These are phyloP conservation scores for Axis porcinus DNA, from an alignment of 2,113 vertebrate species.

Conservation along the genomic window DNA sequence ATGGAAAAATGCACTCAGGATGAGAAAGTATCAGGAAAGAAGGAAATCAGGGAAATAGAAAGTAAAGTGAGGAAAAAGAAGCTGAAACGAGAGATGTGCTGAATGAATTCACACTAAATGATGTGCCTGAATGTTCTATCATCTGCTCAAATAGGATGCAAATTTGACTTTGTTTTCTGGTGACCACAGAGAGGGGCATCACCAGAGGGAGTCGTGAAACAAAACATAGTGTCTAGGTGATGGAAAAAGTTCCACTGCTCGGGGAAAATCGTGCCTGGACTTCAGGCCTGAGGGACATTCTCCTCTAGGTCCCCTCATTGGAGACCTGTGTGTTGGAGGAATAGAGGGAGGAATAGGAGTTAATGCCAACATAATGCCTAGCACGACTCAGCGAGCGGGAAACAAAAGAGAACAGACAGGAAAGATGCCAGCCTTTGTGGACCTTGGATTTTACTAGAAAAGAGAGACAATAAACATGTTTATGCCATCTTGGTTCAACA, in stretches of 20 bases:
- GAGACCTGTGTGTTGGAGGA: neutral
- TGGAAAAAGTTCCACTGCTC: neutral
- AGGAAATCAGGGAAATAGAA: neutral
- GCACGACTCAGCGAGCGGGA: neutral
- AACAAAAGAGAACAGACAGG: neutral
- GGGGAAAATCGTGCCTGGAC: neutral
- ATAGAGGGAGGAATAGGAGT: neutral
- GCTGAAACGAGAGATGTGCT: neutral
- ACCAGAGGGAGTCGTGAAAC: neutral
- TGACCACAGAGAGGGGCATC: neutral
- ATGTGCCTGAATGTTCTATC: neutral
- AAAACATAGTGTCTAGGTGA: neutral
- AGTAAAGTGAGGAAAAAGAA: neutral
- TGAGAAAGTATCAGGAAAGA: neutral
- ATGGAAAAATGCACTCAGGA: neutral
- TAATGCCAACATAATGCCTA: neutral
- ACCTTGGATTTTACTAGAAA: neutral
- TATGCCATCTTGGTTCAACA: neutral
- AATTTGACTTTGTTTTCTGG: neutral
- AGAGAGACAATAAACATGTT: neutral
- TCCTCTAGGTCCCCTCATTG: neutral
- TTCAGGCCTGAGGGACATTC: neutral
- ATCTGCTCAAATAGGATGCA: neutral
- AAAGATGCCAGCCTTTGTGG: neutral
- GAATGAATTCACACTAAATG: neutral